Conservation (phyloP, 2,888 invertebrate genomes). For the Dicroscelio sp. region DNA sequence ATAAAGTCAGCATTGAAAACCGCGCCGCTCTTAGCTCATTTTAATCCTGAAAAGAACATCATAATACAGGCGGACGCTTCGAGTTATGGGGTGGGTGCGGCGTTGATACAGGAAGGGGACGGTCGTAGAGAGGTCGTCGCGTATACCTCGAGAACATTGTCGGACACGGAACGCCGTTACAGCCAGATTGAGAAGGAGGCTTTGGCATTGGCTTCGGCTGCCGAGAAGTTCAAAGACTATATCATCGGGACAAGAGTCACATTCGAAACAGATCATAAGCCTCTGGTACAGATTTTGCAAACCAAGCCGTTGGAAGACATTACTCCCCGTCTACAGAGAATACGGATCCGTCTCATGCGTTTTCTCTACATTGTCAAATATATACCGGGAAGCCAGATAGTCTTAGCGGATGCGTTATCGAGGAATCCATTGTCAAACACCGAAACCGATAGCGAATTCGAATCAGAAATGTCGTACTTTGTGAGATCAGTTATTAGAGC, state of each 20-base stretch:
- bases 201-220: conserved; percentile 87
- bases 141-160: conserved; percentile 45
- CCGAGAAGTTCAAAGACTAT: conserved; percentile 17
- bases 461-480: not conserved
- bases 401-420: conserved; percentile 87
- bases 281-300: conserved; percentile 87
- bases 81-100: conserved; percentile 85
- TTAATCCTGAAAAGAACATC: conserved; percentile 82
- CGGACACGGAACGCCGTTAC: conserved; percentile 86
- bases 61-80: conserved; percentile 87
- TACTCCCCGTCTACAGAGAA: conserved; percentile 89
- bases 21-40: conserved; percentile 87
- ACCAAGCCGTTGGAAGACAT: conserved; percentile 88
- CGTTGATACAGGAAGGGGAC: conserved; percentile 21
- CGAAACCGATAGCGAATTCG: not conserved
- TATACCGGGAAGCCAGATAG: conserved; percentile 87
- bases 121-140: not conserved
- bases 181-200: conserved; percentile 90
- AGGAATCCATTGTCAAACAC: conserved; percentile 57
- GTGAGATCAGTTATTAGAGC: not conserved
- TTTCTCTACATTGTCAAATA: conserved; percentile 85
- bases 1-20: conserved; percentile 85
- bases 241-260: not conserved
- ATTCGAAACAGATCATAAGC: conserved; percentile 90
- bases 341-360: conserved; percentile 87